Evolutionary conservation across 2,113 vertebrate species (phyloP), one percentile per base, ranked within the genome.

Genomic region (Chaenocephalus aceratus): DNA sequence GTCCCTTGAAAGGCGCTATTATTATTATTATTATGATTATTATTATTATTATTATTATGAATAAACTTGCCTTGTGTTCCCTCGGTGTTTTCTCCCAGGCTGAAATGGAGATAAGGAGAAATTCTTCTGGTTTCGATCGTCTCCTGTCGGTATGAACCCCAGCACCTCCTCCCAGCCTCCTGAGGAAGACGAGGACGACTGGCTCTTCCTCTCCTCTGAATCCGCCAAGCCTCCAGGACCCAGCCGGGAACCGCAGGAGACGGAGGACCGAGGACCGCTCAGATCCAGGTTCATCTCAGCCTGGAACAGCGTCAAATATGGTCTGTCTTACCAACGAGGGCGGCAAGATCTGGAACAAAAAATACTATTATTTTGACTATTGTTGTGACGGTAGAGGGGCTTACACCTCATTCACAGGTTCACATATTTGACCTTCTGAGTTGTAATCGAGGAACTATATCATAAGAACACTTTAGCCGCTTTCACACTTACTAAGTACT

Each of bases 241-340:
- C 34, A 72, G 62, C 83, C 48, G 26, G 11, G 68, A 73, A 12
- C 68, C 69, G 2, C 81, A 46, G 4, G 94, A 95, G 54, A 75
- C 87, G 0, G 96, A 95, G 70, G 95, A 97, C 68, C 93, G 93
- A 86, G 89, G 95, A 71, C 96, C 93, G 83, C 87, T 98, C 54
- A 96, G 94, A 75, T 92, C 93, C 75, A 96, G 94, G 84, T 84
- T 97, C 54, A 90, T 97, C 61, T 96, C 96, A 0, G 94, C 88
- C 1, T 98, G 97, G 97, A 97, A 97, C 93, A 97, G 95, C 51
- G 92, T 97, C 48, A 98, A 96, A 94, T 97, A 98, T 44, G 95
- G 97, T 97, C 49, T 87, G 95, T 75, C 10, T 9, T 44, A 58
- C 9, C 10, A 41, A 41, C 36, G 7, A 41, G 36, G 36, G 36